phyloP scores from a whole-genome alignment of 2,797 vertebrate genomes.

The Typhlichthys eigenmanni region DNA sequence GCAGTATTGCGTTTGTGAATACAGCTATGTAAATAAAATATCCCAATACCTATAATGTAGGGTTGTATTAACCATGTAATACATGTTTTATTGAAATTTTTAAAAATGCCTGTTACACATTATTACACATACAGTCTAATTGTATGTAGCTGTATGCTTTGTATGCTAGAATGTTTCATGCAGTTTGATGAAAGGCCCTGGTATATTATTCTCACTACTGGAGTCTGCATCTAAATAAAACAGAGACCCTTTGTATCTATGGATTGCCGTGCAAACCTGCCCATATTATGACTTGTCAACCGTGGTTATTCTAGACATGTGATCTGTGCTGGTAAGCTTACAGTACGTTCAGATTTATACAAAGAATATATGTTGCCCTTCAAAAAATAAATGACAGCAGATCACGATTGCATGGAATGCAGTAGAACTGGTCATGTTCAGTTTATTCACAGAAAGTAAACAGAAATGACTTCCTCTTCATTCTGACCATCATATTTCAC shows the following conservation, averaged over 20 bases:
- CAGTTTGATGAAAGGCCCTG: slow-evolving; percentile 40
- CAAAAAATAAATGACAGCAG: slow-evolving; percentile 48
- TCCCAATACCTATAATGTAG: background rate
- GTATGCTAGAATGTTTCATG: slow-evolving; percentile 29
- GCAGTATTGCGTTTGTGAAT: background rate
- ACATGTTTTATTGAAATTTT: too few species aligned
- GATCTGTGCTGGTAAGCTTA: slow-evolving; percentile 5
- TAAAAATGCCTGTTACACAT: background rate
- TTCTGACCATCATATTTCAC: slow-evolving; percentile 35
- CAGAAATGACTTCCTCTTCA: slow-evolving; percentile 48
- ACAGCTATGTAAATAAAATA: too few species aligned
- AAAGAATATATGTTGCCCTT: slow-evolving; percentile 5
- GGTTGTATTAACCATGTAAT: background rate
- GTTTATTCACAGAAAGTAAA: slow-evolving; percentile 73
- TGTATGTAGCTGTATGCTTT: background rate
- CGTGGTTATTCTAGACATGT: slow-evolving; percentile 1
- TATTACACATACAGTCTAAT: background rate
- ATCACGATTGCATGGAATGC: slow-evolving; percentile 36
- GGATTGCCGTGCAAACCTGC: slow-evolving; percentile 30
- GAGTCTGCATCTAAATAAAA: slow-evolving; percentile 19
- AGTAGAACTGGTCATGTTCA: slow-evolving; percentile 45
- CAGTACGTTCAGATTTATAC: background rate
- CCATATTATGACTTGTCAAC: slow-evolving; percentile 6
- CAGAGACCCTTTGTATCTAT: slow-evolving; percentile 18
- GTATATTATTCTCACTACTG: slow-evolving; percentile 24